phyloP scores from a whole-genome alignment of 2,797 vertebrate genomes.

The Moxostoma hubbsi region DNA sequence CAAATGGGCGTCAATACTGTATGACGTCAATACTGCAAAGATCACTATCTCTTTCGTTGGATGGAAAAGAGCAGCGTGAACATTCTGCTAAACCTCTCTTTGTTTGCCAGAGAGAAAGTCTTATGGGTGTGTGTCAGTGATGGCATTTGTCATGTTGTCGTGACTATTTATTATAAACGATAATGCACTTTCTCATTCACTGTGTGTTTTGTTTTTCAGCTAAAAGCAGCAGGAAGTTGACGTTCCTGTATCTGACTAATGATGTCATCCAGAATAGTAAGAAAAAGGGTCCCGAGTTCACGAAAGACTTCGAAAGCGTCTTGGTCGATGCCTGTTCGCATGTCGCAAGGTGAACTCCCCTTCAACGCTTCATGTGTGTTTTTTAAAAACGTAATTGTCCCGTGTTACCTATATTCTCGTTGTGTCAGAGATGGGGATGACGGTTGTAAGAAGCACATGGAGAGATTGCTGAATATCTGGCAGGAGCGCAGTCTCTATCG shows the following conservation, averaged over 20 bases:
- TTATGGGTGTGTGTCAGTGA: too few species aligned
- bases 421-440: slow-evolving; percentile 89
- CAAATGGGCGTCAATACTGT: accelerated
- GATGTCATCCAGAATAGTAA: slow-evolving; percentile 99
- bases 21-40: too few species aligned
- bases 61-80: too few species aligned
- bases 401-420: background rate
- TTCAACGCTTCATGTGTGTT: background rate
- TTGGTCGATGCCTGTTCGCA: slow-evolving; percentile 97
- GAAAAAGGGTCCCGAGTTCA: slow-evolving; percentile 97
- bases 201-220: slow-evolving; percentile 72
- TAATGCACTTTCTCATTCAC: too few species aligned
- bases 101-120: too few species aligned
- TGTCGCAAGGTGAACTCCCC: slow-evolving; percentile 87
- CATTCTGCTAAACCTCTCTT: too few species aligned
- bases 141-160: too few species aligned
- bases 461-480: slow-evolving; percentile 96
- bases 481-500: slow-evolving; percentile 94
- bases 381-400: background rate
- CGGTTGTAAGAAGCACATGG: slow-evolving; percentile 93
- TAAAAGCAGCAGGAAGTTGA: slow-evolving; percentile 93
- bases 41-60: too few species aligned
- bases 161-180: too few species aligned
- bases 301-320: slow-evolving; percentile 94
- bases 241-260: slow-evolving; percentile 96